Evolutionary conservation across 1,140 invertebrate genomes (phyloP).

Genomic region (Asbolus verrucosus): DNA sequence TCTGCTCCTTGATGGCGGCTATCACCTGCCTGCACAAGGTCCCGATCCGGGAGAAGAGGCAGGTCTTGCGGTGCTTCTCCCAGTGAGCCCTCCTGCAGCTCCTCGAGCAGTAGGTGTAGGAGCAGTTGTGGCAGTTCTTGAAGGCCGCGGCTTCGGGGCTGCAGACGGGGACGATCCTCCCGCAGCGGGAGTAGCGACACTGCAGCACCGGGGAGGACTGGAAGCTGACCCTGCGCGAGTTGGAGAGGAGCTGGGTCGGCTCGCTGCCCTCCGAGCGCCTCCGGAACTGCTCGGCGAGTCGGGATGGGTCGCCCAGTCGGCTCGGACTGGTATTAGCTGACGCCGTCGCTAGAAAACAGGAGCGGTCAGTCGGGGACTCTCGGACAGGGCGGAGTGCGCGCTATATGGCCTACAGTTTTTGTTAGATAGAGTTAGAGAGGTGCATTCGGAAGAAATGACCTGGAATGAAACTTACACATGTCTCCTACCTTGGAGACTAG

Average conservation of each 20-base stretch:
- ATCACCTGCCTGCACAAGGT: conserved; percentile 90
- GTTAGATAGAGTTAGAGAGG: not conserved
- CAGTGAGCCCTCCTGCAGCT: conserved; percentile 88
- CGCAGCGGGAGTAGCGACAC: conserved; percentile 84
- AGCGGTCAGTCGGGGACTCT: not conserved
- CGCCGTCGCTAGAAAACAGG: conserved; percentile 62
- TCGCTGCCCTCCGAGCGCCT: conserved; percentile 70
- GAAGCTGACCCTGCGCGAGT: conserved; percentile 56
- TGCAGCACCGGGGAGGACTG: conserved; percentile 69
- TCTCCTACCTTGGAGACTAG: conserved; percentile 80
- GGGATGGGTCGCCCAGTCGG: conserved; percentile 60
- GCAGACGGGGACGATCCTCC: conserved; percentile 68
- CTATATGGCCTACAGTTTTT: not conserved
- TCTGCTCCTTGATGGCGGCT: conserved; percentile 86
- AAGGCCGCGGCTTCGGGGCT: conserved; percentile 74
- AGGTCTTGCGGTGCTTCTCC: conserved; percentile 91
- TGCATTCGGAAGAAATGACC: conserved; percentile 26
- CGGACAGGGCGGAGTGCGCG: not conserved
- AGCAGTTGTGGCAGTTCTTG: conserved; percentile 91
- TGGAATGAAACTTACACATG: conserved; percentile 78
- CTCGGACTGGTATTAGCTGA: conserved; percentile 66
- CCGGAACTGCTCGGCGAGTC: conserved; percentile 59
- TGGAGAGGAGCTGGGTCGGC: conserved; percentile 53
- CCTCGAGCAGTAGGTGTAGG: conserved; percentile 87
- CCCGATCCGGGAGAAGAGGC: conserved; percentile 88